Conservation (phyloP, 2,113 vertebrate species). For the Neotoma lepida region DNA sequence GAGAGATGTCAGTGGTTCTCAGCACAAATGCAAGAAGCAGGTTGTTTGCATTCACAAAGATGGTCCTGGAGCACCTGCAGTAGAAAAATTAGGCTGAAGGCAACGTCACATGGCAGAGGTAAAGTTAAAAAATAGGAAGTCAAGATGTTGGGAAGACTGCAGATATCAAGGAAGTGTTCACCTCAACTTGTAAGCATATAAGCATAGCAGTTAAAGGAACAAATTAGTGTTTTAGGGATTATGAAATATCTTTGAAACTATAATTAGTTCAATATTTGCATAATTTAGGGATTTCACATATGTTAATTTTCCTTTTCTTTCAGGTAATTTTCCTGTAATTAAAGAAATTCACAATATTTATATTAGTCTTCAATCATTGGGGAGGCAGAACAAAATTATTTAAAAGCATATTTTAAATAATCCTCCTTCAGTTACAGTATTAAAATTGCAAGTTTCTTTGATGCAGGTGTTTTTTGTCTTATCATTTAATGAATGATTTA, state of each 20-base stretch:
- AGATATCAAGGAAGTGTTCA: background rate
- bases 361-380: background rate
- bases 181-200: background rate
- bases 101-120: background rate
- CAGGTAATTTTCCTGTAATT: background rate
- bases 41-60: background rate
- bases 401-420: background rate
- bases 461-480: background rate
- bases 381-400: background rate
- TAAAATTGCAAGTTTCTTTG: background rate
- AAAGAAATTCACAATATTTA: background rate
- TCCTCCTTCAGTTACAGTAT: background rate
- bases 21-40: background rate
- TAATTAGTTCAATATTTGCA: background rate
- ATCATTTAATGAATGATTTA: constrained; percentile 33
- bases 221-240: background rate
- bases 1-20: background rate
- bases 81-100: background rate
- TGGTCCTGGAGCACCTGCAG: too few relatives aligned
- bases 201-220: background rate
- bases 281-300: background rate
- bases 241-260: background rate
- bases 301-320: background rate
- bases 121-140: background rate
- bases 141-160: background rate